Evolutionary conservation across 64 coral and sea anemone genomes (phyloP).

Genomic region (Stichodactyla helianthus): DNA sequence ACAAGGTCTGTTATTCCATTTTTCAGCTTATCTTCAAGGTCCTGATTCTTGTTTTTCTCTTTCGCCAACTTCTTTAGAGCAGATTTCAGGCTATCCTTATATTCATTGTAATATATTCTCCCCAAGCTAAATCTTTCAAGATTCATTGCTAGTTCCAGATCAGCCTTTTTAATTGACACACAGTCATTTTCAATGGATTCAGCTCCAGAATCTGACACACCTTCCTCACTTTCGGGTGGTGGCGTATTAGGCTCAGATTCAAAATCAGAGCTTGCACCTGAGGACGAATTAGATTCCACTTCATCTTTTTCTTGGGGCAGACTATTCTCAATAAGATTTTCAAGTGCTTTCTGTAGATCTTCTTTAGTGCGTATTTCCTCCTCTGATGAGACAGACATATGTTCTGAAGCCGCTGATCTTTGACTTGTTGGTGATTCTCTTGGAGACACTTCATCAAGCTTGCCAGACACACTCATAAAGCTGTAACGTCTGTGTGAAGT

Average conservation of each 20-base stretch:
- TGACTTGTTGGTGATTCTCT: constrained; percentile 16
- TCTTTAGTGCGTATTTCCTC: constrained; percentile 52
- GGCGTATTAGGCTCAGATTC: constrained; percentile 52
- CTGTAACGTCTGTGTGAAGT: not conserved
- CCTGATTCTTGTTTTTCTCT: constrained; percentile 31
- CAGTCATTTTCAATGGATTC: constrained; percentile 59
- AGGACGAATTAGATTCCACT: constrained; percentile 63
- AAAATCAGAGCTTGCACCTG: constrained; percentile 77
- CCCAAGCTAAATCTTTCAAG: constrained; percentile 72
- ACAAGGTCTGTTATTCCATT: constrained; percentile 45
- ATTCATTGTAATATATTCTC: constrained; percentile 84
- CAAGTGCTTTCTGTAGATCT: constrained; percentile 56
- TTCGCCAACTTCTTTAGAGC: constrained; percentile 59
- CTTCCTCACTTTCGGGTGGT: constrained; percentile 16
- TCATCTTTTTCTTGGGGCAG: constrained; percentile 28
- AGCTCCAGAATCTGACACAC: constrained; percentile 59
- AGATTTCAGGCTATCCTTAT: constrained; percentile 55
- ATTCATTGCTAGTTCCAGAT: constrained; percentile 66
- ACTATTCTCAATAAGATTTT: constrained; percentile 34
- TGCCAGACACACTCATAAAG: not conserved
- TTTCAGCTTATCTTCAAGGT: constrained; percentile 50
- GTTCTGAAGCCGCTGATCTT: not conserved
- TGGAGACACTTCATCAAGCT: not conserved
- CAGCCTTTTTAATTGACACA: constrained; percentile 58
- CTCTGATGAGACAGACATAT: not conserved